phyloP scores from a whole-genome alignment of 2,113 vertebrate genomes.

The Ellobius talpinus region DNA sequence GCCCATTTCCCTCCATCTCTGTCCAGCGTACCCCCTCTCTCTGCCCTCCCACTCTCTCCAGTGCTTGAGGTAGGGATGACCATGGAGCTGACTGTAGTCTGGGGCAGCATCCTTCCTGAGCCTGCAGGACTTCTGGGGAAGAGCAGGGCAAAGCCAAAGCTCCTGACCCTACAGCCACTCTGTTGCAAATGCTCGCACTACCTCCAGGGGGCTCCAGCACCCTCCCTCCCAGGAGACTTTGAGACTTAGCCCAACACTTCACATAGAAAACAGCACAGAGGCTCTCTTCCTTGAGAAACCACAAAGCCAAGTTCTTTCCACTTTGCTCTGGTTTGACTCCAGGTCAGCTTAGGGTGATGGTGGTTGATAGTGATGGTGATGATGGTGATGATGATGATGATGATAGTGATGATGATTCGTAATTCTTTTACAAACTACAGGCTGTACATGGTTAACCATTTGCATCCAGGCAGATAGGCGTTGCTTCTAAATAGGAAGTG shows the following conservation, averaged over 20 bases:
- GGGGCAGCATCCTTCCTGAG: neutral
- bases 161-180: neutral
- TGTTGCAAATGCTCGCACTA: fast-evolving
- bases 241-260: fast-evolving
- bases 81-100: too few relatives aligned
- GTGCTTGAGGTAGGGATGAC: neutral
- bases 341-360: neutral
- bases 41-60: neutral
- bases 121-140: neutral
- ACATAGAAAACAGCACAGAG: neutral
- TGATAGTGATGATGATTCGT: neutral
- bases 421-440: neutral
- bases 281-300: neutral
- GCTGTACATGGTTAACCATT: conserved; percentile 46
- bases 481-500: conserved; percentile 75
- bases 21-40: neutral
- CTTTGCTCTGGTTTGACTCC: fast-evolving
- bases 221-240: neutral
- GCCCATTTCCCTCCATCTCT: neutral
- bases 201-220: too few relatives aligned
- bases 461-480: conserved; percentile 46
- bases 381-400: neutral
- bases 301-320: fast-evolving
- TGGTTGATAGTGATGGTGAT: neutral
- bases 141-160: neutral